phyloP scores from a whole-genome alignment of 2,797 vertebrate genomes.

The Microhierax caerulescens region DNA sequence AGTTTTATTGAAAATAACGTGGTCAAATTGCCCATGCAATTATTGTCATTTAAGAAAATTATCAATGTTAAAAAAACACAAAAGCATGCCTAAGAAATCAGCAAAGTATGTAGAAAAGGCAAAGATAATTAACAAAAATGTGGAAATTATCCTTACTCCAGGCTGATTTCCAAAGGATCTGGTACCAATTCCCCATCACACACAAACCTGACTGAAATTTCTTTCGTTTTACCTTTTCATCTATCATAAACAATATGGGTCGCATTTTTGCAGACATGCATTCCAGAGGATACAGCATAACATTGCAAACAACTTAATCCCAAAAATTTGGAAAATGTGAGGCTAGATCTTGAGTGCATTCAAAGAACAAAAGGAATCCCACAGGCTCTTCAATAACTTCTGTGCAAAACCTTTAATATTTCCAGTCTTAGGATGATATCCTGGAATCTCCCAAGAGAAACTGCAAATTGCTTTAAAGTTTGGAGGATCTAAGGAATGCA shows the following conservation, averaged over 20 bases:
- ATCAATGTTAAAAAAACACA: neutral
- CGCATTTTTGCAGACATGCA: neutral
- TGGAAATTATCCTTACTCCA: neutral
- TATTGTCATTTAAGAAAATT: slow-evolving; percentile 11
- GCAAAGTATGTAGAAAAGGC: neutral
- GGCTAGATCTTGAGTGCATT: neutral
- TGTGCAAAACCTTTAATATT: neutral
- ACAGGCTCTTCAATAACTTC: neutral
- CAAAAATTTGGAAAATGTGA: neutral
- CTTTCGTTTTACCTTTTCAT: neutral
- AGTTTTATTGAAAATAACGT: slow-evolving; percentile 24
- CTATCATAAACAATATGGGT: neutral
- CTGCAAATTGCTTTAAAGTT: neutral
- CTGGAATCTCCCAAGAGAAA: neutral
- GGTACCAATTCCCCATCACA: neutral
- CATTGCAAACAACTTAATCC: neutral
- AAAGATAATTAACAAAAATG: neutral
- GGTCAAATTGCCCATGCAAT: slow-evolving; percentile 10
- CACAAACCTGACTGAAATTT: neutral
- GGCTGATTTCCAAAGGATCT: neutral
- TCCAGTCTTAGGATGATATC: neutral
- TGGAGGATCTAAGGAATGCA: neutral
- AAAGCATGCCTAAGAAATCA: neutral
- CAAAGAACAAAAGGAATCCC: neutral
- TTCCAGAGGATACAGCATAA: neutral